Conservation (phyloP, 30 jellyfish, hydroid and myxozoan species). For the Mastigias papua region DNA sequence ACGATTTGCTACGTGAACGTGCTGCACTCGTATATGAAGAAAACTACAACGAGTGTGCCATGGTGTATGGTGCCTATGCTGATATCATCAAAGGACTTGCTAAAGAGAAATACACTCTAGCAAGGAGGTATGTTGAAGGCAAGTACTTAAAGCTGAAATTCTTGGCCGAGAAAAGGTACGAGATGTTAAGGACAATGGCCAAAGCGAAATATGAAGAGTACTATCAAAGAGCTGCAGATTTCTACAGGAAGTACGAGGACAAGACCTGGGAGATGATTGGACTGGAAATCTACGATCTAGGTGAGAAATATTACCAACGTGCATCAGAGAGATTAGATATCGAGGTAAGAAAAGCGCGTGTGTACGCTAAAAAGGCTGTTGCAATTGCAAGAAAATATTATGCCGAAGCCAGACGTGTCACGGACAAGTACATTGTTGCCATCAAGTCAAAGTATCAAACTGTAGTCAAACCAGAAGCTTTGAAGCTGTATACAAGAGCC, state of each 20-base stretch:
- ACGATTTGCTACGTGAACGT: constrained; percentile 37
- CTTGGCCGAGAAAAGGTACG: constrained; percentile 57
- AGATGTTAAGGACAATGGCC: constrained; percentile 22
- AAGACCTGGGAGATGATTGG: constrained; percentile 94
- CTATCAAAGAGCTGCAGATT: constrained; percentile 47
- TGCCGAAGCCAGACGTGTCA: constrained; percentile 45
- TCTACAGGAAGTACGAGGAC: constrained; percentile 84
- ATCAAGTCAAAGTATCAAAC: constrained; percentile 51
- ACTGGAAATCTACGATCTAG: constrained; percentile 55
- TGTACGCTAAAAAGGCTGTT: constrained; percentile 34
- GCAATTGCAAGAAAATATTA: constrained; percentile 54
- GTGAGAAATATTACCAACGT: constrained; percentile 56
- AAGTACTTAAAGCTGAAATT: constrained; percentile 45
- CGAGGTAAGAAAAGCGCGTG: constrained; percentile 31
- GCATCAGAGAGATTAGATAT: constrained; percentile 41
- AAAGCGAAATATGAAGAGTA: constrained; percentile 47
- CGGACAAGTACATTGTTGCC: constrained; percentile 25
- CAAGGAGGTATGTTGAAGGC: constrained; percentile 48
- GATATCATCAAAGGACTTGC: constrained; percentile 58
- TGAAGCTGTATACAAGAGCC: constrained; percentile 40
- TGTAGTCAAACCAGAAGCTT: constrained; percentile 72
- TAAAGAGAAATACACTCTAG: constrained; percentile 39
- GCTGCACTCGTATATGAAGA: constrained; percentile 80
- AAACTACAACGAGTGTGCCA: constrained; percentile 73
- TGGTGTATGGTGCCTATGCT: constrained; percentile 72